Percentiles rank a stretch among this genome's conserved stretches.
Evolutionary conservation across 2,888 invertebrate species (phyloP).

Genomic region (Frankliniella intonsa): DNA sequence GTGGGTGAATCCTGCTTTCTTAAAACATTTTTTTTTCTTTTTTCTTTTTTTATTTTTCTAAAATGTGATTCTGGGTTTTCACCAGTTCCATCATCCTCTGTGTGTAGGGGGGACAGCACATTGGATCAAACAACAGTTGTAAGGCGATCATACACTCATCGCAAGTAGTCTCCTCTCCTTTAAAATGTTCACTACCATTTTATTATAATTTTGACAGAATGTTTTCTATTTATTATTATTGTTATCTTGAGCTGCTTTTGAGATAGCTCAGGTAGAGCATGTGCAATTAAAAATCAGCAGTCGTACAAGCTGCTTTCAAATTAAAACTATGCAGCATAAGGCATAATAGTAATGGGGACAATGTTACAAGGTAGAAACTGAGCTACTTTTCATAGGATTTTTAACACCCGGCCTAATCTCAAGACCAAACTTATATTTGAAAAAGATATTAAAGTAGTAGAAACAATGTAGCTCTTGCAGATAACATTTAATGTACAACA

Average conservation of each 20-base stretch:
- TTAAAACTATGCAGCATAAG: no score
- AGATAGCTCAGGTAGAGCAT: not conserved
- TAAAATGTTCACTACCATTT: not conserved
- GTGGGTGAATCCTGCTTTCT: not conserved
- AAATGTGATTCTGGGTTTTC: constrained; percentile 18
- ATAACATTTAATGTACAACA: no score
- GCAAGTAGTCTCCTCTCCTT: constrained; percentile 34
- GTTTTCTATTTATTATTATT: no score
- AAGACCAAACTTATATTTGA: no score
- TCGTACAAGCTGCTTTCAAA: no score
- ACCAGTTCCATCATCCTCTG: constrained; percentile 11
- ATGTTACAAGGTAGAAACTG: not conserved
- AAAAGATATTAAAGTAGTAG: not conserved
- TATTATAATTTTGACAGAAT: not conserved
- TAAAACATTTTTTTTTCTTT: constrained; percentile 28
- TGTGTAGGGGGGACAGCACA: not conserved
- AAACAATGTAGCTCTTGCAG: no score
- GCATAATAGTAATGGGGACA: no score
- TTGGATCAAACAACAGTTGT: not conserved
- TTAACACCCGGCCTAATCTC: not conserved
- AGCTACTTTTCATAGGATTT: not conserved
- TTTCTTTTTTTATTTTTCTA: constrained; percentile 32
- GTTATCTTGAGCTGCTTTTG: no score
- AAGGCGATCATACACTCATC: constrained; percentile 31
- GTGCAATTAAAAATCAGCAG: not conserved